phyloP scores from a whole-genome alignment of 2,797 vertebrate genomes.

The Silurus lanzhouensis region DNA sequence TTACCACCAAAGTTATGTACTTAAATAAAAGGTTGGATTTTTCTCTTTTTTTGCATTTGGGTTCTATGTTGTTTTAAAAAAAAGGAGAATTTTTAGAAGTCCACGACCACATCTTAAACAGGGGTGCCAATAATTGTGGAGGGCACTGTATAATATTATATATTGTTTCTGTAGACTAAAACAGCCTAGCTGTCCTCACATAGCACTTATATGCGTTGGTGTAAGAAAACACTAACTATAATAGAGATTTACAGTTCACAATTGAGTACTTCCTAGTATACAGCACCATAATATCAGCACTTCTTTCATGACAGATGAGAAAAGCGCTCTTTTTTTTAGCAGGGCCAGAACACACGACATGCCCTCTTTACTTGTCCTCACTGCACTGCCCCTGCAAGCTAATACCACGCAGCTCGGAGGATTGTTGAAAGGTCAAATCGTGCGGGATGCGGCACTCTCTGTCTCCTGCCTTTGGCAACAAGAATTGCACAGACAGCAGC shows the following conservation, averaged over 20 bases:
- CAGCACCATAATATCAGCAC: not conserved
- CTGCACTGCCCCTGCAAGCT: conserved; percentile 65
- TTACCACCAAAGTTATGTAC: too few species aligned
- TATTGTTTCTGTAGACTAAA: not conserved
- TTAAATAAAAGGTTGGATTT: too few species aligned
- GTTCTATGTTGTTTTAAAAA: too few species aligned
- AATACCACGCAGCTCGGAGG: conserved; percentile 66
- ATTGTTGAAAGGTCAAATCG: conserved; percentile 72
- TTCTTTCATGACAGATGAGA: not conserved
- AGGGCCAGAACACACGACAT: not conserved
- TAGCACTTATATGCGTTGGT: not conserved
- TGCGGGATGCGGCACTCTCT: conserved; percentile 56
- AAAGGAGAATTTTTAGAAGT: too few species aligned
- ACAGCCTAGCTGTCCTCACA: not conserved
- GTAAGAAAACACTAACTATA: not conserved
- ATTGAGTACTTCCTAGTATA: not conserved
- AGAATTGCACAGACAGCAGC: conserved; percentile 64
- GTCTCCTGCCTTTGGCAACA: conserved; percentile 40
- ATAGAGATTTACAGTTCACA: not conserved
- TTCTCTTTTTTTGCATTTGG: too few species aligned
- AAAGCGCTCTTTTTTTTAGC: not conserved
- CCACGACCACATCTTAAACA: too few species aligned
- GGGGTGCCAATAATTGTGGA: too few species aligned
- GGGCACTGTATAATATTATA: too few species aligned
- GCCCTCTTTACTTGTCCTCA: conserved; percentile 41